phyloP scores from a whole-genome alignment of 2,113 vertebrate genomes.

The Poecile atricapillus region DNA sequence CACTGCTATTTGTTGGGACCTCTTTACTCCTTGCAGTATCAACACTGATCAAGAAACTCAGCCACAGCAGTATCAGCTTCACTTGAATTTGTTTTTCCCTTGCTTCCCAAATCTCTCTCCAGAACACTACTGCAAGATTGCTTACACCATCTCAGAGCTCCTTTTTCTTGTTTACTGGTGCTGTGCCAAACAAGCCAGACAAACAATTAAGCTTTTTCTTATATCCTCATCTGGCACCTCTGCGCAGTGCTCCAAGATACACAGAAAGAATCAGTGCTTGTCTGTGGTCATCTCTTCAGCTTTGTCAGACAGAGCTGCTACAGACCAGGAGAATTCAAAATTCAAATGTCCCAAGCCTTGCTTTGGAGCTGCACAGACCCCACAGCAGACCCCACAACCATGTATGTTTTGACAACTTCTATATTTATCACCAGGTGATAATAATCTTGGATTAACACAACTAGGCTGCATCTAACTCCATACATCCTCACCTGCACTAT shows the following conservation, averaged over 20 bases:
- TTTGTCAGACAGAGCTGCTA: rapidly evolving
- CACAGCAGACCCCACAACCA: not conserved
- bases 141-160: not conserved
- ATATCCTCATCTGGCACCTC: not conserved
- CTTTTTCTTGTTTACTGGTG: not conserved
- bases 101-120: not conserved
- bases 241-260: not conserved
- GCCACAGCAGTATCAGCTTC: not conserved
- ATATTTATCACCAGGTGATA: not conserved
- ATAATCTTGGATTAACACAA: not conserved
- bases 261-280: not conserved
- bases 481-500: not conserved
- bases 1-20: not conserved
- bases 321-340: not conserved
- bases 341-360: not conserved
- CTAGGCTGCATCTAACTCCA: not conserved
- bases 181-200: not conserved
- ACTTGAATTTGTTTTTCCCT: not conserved
- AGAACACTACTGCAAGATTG: not conserved
- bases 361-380: not conserved
- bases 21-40: not conserved
- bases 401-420: not conserved
- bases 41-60: not conserved
- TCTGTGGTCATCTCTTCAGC: not conserved
- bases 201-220: not conserved